phyloP scores from a whole-genome alignment of 2,113 vertebrate species.

The Leucopsar rothschildi region DNA sequence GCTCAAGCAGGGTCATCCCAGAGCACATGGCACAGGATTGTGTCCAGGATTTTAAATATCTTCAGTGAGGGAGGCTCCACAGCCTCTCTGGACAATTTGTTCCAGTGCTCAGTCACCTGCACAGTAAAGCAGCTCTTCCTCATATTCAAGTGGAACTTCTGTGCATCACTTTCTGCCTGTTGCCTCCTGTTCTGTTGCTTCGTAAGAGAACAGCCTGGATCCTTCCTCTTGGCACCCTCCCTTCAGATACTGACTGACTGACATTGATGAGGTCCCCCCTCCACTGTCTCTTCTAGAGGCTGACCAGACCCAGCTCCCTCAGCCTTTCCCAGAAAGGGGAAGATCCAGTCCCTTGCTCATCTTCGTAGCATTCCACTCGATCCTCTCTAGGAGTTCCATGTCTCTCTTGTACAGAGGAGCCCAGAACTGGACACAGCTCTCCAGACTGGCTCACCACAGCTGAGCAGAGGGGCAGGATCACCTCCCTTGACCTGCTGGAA shows the following conservation, averaged over 20 bases:
- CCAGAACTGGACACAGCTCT: neutral
- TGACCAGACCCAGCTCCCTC: neutral
- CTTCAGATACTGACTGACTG: neutral
- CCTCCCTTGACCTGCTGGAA: neutral
- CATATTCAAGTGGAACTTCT: neutral
- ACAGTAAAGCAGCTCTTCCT: neutral
- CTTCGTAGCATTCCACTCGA: neutral
- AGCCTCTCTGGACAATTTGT: neutral
- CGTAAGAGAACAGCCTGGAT: neutral
- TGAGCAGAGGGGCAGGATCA: neutral
- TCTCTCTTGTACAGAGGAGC: neutral
- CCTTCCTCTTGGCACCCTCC: neutral
- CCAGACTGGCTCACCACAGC: neutral
- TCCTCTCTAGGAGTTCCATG: neutral
- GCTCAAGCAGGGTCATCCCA: neutral
- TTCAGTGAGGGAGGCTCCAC: neutral
- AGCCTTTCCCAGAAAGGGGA: neutral
- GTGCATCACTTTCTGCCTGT: neutral
- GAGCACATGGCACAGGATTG: neutral
- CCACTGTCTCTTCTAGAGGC: rapidly evolving
- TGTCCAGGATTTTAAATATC: neutral
- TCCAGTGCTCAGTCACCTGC: no score
- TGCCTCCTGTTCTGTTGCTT: neutral
- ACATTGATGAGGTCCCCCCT: neutral
- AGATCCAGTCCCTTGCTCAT: neutral